phyloP scores from a whole-genome alignment of 1,140 invertebrate genomes.

The Dufourea novaeangliae region DNA sequence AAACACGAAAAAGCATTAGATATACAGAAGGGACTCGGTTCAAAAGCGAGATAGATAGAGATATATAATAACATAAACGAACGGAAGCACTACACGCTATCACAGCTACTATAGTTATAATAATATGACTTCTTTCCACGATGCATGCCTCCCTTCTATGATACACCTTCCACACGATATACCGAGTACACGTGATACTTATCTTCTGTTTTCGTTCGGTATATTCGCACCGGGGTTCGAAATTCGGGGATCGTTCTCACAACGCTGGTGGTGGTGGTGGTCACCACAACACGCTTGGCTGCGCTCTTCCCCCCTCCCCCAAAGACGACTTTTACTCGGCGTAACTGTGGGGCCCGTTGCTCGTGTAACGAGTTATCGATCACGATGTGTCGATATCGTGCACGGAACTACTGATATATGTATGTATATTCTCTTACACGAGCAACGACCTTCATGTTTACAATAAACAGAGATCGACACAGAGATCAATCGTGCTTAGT shows the following conservation, averaged over 20 bases:
- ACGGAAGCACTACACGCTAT: constrained; percentile 36
- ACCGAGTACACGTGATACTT: constrained; percentile 44
- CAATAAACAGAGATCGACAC: no score
- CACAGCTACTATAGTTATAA: constrained; percentile 27
- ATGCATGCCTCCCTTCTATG: constrained; percentile 48
- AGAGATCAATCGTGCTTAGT: no score
- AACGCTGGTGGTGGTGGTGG: no score
- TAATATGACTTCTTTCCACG: constrained; percentile 29
- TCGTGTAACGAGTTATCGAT: no score
- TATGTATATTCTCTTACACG: no score
- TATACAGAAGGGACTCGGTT: background rate
- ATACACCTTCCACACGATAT: constrained; percentile 44
- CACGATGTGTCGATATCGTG: background rate
- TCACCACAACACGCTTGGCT: no score
- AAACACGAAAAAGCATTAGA: constrained; percentile 38
- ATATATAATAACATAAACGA: constrained; percentile 23
- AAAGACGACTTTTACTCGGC: background rate
- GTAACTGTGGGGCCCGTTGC: background rate
- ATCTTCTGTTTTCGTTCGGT: no score
- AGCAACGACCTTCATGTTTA: no score
- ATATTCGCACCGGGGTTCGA: no score
- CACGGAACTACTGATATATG: no score
- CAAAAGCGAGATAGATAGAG: constrained; percentile 12
- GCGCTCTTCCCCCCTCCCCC: background rate
- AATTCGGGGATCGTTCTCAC: no score